phyloP scores from a whole-genome alignment of 35 echinoderm and acorn worm genomes.

The Diadema setosum region DNA sequence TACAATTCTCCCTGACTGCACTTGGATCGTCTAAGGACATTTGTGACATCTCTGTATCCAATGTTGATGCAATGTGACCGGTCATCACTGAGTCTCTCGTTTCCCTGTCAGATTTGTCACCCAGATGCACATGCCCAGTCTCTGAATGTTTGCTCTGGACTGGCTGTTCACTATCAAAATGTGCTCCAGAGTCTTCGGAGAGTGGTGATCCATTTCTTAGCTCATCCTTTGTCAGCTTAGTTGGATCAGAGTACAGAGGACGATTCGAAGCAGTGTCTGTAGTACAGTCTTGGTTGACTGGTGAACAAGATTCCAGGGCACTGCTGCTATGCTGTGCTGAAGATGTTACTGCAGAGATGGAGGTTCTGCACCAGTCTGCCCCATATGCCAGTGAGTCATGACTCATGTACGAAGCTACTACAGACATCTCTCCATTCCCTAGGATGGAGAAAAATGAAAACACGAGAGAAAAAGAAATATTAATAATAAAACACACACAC shows the following conservation, averaged over 20 bases:
- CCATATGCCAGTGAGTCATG: slow-evolving; percentile 93
- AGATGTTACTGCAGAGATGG: background rate
- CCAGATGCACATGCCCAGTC: no score
- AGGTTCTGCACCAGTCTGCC: slow-evolving; percentile 77
- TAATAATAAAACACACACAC: no score
- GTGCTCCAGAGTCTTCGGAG: no score
- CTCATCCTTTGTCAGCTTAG: background rate
- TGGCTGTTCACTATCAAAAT: no score
- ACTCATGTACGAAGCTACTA: slow-evolving; percentile 57
- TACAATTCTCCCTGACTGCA: no score
- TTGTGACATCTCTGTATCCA: no score
- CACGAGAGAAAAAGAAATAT: background rate
- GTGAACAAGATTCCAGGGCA: background rate
- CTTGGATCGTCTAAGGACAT: no score
- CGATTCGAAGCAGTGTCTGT: background rate
- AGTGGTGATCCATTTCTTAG: no score
- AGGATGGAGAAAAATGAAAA: background rate
- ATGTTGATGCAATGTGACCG: no score
- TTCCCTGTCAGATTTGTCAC: no score
- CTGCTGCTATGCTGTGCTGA: background rate
- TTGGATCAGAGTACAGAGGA: background rate
- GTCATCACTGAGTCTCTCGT: no score
- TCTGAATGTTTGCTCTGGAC: no score
- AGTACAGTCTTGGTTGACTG: background rate
- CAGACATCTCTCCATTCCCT: background rate